These are phyloP conservation scores for Pristiophorus japonicus DNA, from an alignment of 2,113 vertebrate genomes.

Conservation along the genomic window DNA sequence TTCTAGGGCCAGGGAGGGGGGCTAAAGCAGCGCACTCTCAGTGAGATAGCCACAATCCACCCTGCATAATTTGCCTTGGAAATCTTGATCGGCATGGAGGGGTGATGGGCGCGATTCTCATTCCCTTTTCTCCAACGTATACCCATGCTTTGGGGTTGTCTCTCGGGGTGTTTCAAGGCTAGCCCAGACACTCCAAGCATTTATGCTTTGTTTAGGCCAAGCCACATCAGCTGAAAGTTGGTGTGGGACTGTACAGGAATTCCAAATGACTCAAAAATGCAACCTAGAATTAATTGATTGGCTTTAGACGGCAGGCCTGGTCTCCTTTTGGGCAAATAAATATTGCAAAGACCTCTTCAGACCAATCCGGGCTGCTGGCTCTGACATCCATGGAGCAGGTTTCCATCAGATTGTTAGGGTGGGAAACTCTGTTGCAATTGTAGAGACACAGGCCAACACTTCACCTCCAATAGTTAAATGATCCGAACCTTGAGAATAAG, in stretches of 20 bases:
- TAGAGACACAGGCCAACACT: too few species aligned
- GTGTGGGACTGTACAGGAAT: background rate
- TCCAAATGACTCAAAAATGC: background rate
- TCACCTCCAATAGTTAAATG: too few species aligned
- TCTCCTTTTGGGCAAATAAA: background rate
- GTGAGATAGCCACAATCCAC: background rate
- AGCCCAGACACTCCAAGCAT: background rate
- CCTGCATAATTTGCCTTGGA: background rate
- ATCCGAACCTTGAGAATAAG: too few species aligned
- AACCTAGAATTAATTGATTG: background rate
- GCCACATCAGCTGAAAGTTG: background rate
- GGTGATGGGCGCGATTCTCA: too few species aligned
- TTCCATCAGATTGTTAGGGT: too few species aligned
- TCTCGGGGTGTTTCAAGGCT: background rate
- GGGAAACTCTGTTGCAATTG: too few species aligned
- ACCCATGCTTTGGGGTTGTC: background rate
- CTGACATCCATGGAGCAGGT: background rate
- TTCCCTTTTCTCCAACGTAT: background rate
- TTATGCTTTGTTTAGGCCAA: background rate
- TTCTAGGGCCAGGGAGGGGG: background rate
- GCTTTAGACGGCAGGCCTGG: background rate
- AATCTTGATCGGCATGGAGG: background rate
- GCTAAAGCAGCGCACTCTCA: background rate
- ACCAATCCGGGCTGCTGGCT: background rate
- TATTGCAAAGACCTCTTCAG: background rate